Base-by-base conservation (phyloP, 2,113 vertebrate species). In the Indri indri region DNA sequence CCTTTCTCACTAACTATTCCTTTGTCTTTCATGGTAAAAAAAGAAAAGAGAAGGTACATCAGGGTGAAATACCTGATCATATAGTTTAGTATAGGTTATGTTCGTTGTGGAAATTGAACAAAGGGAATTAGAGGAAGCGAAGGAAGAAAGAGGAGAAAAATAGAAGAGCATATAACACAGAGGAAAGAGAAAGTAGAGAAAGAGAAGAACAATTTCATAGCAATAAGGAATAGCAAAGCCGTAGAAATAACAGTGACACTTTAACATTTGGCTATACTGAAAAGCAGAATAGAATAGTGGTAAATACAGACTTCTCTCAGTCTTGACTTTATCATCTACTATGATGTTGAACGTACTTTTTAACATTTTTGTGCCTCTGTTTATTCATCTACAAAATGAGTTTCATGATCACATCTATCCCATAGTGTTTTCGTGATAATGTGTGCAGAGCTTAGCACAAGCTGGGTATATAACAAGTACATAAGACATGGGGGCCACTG, bases 321-420 rank as follows among this genome's bases (percentile, higher is more conserved):
- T 82, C 42, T 90, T 92, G 50, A 8, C 14, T 83, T 71, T 83
- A 45, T 79, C 3, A 52, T 13, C 91, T 73, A 80, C 5, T 57
- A 8, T 94, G 88, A 54, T 27, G 27, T 94, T 90, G 22, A 97
- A 30, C 12, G 54, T 47, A 47, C 17, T 84, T 88, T 70, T 57
- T 50, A 63, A 93, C 66, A 59, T 47, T 90, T 84, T 92, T 83
- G 45, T 95, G 73, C 4, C 61, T 88, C 65, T 73, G 6, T 73
- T 95, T 79, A 79, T 74, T 95, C 59, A 70, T 94, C 70, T 96
- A 63, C 76, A 83, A 84, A 90, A 52, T 90, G 47, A 8, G 1
- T 95, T 96, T 88, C 37, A 45, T 93, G 42, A 23, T 92, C 87
- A 66, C 14, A 95, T 88, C 17, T 85, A 23, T 40, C 13, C 11